These are phyloP conservation scores for Drosophila littoralis DNA, from an alignment of 1,140 invertebrate species.

Conservation along the genomic window DNA sequence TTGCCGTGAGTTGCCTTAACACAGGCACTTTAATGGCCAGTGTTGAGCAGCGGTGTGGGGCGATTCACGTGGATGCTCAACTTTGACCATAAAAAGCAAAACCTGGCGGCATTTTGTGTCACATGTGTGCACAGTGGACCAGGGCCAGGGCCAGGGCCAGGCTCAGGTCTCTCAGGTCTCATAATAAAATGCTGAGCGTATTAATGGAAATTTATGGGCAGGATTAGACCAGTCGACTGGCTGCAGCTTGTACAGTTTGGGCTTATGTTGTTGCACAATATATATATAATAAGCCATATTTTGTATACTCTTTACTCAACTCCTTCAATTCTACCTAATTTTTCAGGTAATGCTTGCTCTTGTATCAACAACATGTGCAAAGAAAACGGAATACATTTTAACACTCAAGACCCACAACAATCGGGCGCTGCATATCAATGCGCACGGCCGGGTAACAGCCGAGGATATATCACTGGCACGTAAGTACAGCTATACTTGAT, in stretches of 20 bases:
- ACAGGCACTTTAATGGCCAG: constrained; percentile 25
- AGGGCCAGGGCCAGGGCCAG: background rate
- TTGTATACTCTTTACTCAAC: background rate
- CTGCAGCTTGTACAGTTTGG: constrained; percentile 5
- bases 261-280: constrained; percentile 2
- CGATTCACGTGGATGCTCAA: constrained; percentile 27
- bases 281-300: background rate
- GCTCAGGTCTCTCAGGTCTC: constrained; percentile 11
- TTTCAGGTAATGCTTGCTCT: constrained; percentile 76
- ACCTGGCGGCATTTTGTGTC: constrained; percentile 46
- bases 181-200: constrained; percentile 73
- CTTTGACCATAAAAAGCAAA: constrained; percentile 58
- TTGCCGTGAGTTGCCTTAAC: constrained; percentile 17
- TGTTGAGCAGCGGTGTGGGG: constrained; percentile 18
- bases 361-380: constrained; percentile 77
- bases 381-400: constrained; percentile 73
- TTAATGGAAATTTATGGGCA: constrained; percentile 75
- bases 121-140: constrained; percentile 44
- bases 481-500: constrained; percentile 60
- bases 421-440: constrained; percentile 77
- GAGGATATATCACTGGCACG: constrained; percentile 78
- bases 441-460: constrained; percentile 71
- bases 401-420: constrained; percentile 66
- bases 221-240: constrained; percentile 47
- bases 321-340: background rate